Conservation (phyloP, 1,140 invertebrate species). For the Drosophila serrata region DNA sequence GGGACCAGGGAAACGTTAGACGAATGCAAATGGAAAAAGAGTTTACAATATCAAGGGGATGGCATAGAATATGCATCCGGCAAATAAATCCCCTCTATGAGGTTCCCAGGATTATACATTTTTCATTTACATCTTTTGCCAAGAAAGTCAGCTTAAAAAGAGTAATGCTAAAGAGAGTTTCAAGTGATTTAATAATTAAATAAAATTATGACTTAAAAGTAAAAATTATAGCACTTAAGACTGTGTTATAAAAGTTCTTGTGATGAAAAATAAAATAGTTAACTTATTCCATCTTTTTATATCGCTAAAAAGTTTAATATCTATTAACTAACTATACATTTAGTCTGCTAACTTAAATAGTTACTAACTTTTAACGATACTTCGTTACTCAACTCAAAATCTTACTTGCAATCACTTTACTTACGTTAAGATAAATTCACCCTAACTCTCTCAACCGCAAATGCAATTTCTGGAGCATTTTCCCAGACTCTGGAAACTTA, state of each 20-base stretch:
- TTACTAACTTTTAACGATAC: neutral
- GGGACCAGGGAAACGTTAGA: constrained; percentile 2
- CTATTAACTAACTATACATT: too few species aligned
- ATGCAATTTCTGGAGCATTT: neutral
- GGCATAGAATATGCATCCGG: neutral
- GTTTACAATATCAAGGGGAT: constrained; percentile 2
- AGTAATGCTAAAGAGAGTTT: neutral
- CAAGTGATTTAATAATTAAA: neutral
- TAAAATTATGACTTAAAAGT: neutral
- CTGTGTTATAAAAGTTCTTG: too few species aligned
- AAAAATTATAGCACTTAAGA: neutral
- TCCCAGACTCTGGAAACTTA: neutral
- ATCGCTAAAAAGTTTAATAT: too few species aligned
- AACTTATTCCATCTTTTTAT: too few species aligned
- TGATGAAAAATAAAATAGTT: too few species aligned
- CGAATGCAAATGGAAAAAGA: constrained; percentile 37
- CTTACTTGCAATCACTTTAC: constrained; percentile 1
- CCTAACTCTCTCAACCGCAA: neutral
- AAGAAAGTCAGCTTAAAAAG: neutral
- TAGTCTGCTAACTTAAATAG: too few species aligned
- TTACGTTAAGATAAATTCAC: constrained; percentile 1
- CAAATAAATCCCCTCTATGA: constrained; percentile 1
- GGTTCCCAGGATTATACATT: neutral
- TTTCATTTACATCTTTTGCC: neutral
- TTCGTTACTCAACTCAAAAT: neutral